These are phyloP conservation scores for Microtus pennsylvanicus DNA, from an alignment of 2,113 vertebrate genomes.

Conservation along the genomic window DNA sequence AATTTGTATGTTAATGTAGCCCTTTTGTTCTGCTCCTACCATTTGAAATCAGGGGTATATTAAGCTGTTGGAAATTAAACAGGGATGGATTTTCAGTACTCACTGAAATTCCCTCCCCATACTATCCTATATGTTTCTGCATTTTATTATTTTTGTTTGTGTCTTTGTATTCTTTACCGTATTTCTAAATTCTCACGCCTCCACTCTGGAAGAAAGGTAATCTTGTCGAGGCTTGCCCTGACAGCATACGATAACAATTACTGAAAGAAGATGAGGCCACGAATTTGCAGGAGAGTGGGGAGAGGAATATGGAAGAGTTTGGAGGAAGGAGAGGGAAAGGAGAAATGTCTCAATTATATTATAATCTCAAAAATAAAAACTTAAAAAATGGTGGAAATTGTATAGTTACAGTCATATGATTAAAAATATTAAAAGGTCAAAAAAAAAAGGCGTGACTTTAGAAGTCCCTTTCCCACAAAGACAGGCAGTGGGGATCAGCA, in stretches of 20 bases:
- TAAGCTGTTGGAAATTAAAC: too few species aligned
- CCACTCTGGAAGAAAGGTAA: too few species aligned
- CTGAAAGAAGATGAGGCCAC: not conserved
- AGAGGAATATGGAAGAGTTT: not conserved
- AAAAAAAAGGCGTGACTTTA: not conserved
- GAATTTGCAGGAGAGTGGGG: not conserved
- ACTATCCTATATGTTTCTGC: too few species aligned
- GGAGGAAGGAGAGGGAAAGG: not conserved
- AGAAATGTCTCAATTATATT: not conserved
- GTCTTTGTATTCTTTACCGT: too few species aligned
- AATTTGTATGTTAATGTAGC: too few species aligned
- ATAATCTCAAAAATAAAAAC: not conserved
- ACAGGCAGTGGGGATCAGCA: not conserved
- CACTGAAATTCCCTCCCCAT: too few species aligned
- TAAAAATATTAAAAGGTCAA: not conserved
- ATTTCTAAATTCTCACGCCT: too few species aligned
- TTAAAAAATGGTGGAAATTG: not conserved
- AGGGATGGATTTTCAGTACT: too few species aligned
- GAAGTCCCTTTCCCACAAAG: not conserved
- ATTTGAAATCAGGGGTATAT: too few species aligned
- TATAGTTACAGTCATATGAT: not conserved
- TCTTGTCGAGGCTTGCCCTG: too few species aligned
- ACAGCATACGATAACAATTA: not conserved
- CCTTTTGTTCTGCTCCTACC: too few species aligned
- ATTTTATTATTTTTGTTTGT: too few species aligned